A percentile compares a stretch with the other conserved stretches of the same genome.
Evolutionary conservation across 2,797 vertebrate species (phyloP).

Genomic region (Pangasius djambal): DNA sequence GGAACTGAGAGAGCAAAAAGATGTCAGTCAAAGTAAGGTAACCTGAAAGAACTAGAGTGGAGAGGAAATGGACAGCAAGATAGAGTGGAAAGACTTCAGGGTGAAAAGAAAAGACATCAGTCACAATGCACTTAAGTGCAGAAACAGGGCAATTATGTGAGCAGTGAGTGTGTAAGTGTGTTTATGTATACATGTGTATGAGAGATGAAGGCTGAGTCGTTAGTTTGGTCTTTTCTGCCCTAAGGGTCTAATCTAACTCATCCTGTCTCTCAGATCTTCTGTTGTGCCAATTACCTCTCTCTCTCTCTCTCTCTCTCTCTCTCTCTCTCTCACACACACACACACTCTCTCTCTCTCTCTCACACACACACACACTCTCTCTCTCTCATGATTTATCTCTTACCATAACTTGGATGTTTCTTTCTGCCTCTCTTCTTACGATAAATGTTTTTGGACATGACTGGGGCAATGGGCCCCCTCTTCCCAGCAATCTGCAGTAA

Average conservation of each 20-base stretch:
- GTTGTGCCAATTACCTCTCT: constrained; percentile 41
- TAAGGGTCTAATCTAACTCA: constrained; percentile 38
- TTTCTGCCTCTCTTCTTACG: constrained; percentile 13
- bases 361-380: too few relatives aligned
- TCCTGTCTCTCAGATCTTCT: constrained; percentile 32
- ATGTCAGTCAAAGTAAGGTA: constrained; percentile 6
- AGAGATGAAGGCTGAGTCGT: constrained; percentile 29
- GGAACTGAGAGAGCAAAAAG: constrained; percentile 9
- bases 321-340: constrained; percentile 3
- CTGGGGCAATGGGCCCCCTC: not conserved
- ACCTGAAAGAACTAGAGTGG: not conserved
- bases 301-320: not conserved
- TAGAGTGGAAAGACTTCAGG: constrained; percentile 27
- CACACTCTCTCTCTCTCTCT: constrained; percentile 9
- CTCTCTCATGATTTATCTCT: not conserved
- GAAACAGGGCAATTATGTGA: constrained; percentile 31
- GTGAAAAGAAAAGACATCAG: constrained; percentile 27
- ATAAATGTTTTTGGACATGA: not conserved
- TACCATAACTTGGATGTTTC: constrained; percentile 17
- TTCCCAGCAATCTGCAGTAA: not conserved
- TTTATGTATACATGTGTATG: constrained; percentile 21
- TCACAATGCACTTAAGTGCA: constrained; percentile 35
- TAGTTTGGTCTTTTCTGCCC: constrained; percentile 37
- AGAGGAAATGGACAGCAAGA: constrained; percentile 33
- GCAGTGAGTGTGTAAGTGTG: constrained; percentile 27